Evolutionary conservation across 2,113 vertebrate species (phyloP), one percentile per base, ranked within the genome.

Genomic region (Rhineura floridana): DNA sequence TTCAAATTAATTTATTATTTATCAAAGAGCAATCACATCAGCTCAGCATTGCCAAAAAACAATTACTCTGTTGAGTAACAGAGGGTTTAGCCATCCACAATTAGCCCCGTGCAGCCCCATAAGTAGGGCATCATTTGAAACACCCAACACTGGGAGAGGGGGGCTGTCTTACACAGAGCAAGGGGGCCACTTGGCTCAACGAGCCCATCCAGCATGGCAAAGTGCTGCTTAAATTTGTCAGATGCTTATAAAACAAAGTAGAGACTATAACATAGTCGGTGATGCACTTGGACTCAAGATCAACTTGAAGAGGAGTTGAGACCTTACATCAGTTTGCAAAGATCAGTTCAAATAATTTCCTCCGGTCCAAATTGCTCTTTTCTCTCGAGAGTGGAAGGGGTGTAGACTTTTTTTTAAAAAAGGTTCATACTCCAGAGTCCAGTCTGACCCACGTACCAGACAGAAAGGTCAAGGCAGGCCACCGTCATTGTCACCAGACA

Each of bases 1-100:
- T 77, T 86, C 28, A 42, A 75, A 33, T 11, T 10, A 7, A 36
- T 81, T 87, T 88, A 82, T 87, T 87, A 42, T 82, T 82, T 48
- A 62, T 42, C 33, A 65, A 36, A 80, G 11, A 39, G n/a, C 17
- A 82, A 87, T 83, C 86, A 48, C 70, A 82, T 6, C 69, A 70
- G 28, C 9, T 42, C 28, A 17, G 8, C 21, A 30, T 6, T 72
- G 21, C 13, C 30, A 39, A 85, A 50, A 21, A 21, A 21, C 55
- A 59, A 59, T 19, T 19, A 52, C 42, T 6, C 17, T 65, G 15
- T 39, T 48, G 10, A 44, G 73, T 42, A 21, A 59, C 69, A 36
- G 21, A 44, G 42, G 36, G 17, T 36, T 62, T 11, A 30, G 33
- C 55, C 10, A 28, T 30, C 79, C 42, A 28, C 23, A 4, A 17